These are phyloP conservation scores for Eupleurogrammus muticus DNA, from an alignment of 2,797 vertebrate genomes.

Conservation along the genomic window DNA sequence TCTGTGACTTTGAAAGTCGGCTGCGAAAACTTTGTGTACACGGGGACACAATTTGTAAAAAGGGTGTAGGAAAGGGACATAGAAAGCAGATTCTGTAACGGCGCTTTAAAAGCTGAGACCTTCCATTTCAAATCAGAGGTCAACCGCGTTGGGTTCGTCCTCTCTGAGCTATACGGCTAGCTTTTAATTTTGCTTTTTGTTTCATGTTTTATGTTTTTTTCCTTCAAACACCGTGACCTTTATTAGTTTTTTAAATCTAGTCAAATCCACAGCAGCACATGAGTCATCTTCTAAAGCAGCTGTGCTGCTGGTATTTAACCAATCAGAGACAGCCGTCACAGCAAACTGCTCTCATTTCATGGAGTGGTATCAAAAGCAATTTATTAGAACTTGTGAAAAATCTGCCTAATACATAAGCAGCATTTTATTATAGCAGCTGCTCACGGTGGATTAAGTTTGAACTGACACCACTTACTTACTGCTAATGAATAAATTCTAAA, in stretches of 20 bases:
- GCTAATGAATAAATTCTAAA: too few species aligned
- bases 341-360: too few species aligned
- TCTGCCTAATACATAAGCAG: too few species aligned
- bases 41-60: constrained; percentile 27
- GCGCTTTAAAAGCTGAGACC: constrained; percentile 37
- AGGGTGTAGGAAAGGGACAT: constrained; percentile 1
- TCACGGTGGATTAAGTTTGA: too few species aligned
- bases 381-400: too few species aligned
- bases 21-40: constrained; percentile 41
- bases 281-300: constrained; percentile 7
- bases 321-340: too few species aligned
- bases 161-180: too few species aligned
- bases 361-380: too few species aligned
- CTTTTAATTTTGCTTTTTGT: too few species aligned
- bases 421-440: too few species aligned
- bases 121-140: constrained; percentile 29
- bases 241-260: constrained; percentile 20
- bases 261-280: neutral
- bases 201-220: constrained; percentile 18
- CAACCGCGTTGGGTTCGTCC: constrained; percentile 23
- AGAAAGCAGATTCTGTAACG: neutral
- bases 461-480: too few species aligned
- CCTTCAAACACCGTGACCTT: constrained; percentile 3
- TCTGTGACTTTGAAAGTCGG: constrained; percentile 45
- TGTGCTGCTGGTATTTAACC: too few species aligned